These are phyloP conservation scores for Melanerpes formicivorus DNA, from an alignment of 2,113 vertebrate species.

Conservation along the genomic window DNA sequence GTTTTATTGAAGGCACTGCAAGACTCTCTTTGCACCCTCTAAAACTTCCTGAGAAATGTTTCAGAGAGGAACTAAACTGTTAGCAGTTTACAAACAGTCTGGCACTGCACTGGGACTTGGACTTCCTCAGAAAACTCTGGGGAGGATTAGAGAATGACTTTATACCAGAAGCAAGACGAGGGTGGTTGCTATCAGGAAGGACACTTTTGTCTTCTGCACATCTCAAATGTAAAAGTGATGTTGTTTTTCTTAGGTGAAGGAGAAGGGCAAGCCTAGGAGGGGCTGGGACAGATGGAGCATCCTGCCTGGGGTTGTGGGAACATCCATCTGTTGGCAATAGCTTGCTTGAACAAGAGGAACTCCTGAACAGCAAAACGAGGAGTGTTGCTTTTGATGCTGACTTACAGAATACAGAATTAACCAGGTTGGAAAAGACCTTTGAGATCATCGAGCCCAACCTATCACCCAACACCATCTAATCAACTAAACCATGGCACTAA, in stretches of 20 bases:
- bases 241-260: background rate
- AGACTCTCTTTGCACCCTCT: background rate
- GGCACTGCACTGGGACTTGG: background rate
- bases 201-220: accelerated
- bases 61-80: background rate
- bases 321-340: accelerated
- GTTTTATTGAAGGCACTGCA: background rate
- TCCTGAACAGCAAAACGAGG: background rate
- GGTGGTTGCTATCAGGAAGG: background rate
- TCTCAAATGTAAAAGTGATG: background rate
- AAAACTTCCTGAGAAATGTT: background rate
- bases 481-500: no score
- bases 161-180: background rate
- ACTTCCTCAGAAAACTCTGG: background rate
- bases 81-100: background rate
- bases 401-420: background rate
- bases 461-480: no score
- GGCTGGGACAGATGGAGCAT: background rate
- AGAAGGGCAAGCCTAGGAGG: background rate
- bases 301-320: background rate
- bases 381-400: background rate
- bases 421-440: no score
- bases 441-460: no score
- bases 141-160: background rate
- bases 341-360: background rate